Base-by-base conservation (phyloP, 2,797 vertebrate species). In the Xenopus petersii region DNA sequence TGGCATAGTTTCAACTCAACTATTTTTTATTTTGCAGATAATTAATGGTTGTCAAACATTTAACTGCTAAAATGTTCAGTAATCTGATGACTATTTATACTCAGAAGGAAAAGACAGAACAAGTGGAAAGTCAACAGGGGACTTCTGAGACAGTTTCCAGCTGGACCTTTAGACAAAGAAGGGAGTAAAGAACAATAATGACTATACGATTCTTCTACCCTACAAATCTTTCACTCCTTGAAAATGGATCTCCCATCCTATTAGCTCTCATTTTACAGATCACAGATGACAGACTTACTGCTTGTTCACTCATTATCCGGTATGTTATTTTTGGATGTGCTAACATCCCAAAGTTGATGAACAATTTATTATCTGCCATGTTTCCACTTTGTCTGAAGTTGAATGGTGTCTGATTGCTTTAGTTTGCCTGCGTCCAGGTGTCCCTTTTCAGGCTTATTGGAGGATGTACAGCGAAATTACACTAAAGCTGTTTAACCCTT, bases 341-440 rank as follows among this genome's bases (percentile, higher is more conserved):
- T 67, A 67, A 48, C 64, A 49, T 17, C 64, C 47, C 6, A 9
- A 47, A 24, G 64, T 49, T 67, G 64, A 67, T 67, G 17, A 67
- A 67, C 47, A 67, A 67, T 67, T 67, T 26, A 63, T 63, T 63
- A 63, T 24, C 12, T 63, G 26, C 24, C 17, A 70, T 70, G 54
- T 46, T 70, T 42, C 67, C 36, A 46, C 33, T 70, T 42, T 70
- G 56, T 70, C 21, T 70, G 36, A 70, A 60, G 55, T 24, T 70
- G 56, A 70, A 70, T 60, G 55, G 58, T 70, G 66, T 67, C 64
- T 67, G 47, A 67, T 26, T 67, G 64, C 46, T 13, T 36, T 10
- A 4, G 36, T 42, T 47, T n/a, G 36, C 63, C 42, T n/a, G 6
- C 10, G 17, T 12, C 5, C 64, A 67, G 64, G 47, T 67, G 64